Evolutionary conservation across 2,888 invertebrate species (phyloP).

Genomic region (Lucinisca nassula): DNA sequence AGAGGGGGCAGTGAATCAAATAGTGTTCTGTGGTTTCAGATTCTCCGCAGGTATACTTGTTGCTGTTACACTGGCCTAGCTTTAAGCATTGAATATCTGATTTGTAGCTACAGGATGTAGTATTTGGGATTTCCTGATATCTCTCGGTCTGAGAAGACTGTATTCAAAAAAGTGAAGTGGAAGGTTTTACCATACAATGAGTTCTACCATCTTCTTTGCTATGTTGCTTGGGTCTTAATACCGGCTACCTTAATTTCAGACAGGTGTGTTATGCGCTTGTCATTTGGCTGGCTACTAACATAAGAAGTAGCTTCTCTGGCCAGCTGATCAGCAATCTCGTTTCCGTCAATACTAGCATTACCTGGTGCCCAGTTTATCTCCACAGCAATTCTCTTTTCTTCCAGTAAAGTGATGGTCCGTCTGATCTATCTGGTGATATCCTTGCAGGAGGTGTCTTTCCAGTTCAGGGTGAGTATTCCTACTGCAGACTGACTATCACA

Average conservation of each 20-base stretch:
- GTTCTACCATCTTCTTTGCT: not conserved
- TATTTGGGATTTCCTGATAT: not conserved
- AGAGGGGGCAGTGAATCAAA: not conserved
- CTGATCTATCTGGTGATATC: not conserved
- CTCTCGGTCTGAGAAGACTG: not conserved
- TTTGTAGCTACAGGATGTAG: not conserved
- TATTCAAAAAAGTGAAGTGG: not conserved
- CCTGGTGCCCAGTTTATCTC: not conserved
- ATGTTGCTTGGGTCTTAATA: not conserved
- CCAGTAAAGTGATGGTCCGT: not conserved
- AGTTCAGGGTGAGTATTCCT: not conserved
- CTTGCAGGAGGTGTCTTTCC: not conserved
- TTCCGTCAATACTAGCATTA: not conserved
- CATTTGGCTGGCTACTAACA: not conserved
- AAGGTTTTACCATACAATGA: not conserved
- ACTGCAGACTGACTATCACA: not conserved
- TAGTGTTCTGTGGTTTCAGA: not conserved
- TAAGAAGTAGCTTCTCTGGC: not conserved
- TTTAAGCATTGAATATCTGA: not conserved
- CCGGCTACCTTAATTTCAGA: not conserved
- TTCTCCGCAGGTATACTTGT: not conserved
- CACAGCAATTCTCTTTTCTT: not conserved
- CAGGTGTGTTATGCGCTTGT: not conserved
- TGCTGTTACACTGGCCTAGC: not conserved
- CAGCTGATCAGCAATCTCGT: not conserved